phyloP scores from a whole-genome alignment of 2,113 vertebrate species.

The Thalassarche chlororhynchos region DNA sequence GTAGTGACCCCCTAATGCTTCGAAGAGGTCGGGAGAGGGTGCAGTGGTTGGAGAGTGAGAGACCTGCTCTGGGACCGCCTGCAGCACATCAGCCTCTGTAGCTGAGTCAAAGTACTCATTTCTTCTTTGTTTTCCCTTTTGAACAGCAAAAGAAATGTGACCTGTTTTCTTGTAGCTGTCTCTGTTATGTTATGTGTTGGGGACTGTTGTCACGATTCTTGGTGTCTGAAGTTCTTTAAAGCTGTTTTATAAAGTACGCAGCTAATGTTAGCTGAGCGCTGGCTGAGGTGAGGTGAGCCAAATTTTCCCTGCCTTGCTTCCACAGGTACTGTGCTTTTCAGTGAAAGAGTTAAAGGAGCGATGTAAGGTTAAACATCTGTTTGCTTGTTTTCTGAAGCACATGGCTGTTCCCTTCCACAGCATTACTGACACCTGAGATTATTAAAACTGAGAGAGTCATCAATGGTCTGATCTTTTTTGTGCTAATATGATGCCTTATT shows the following conservation, averaged over 20 bases:
- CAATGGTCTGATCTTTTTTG: not conserved
- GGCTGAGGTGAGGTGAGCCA: not conserved
- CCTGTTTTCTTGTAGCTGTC: not conserved
- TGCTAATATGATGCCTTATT: not conserved
- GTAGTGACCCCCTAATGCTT: slow-evolving; percentile 7
- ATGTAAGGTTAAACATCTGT: not conserved
- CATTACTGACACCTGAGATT: not conserved
- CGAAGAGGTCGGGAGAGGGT: not conserved
- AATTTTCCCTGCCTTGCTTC: not conserved
- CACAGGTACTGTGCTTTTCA: not conserved
- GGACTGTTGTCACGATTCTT: not conserved
- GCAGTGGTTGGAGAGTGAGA: not conserved
- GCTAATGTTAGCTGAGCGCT: not conserved
- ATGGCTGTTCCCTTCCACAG: not conserved
- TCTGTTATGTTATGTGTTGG: not conserved
- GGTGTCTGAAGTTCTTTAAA: not conserved
- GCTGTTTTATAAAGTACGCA: not conserved
- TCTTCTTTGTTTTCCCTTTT: not conserved
- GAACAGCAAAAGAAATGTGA: not conserved
- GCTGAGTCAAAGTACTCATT: not conserved
- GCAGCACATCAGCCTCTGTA: not conserved
- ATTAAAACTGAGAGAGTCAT: not conserved
- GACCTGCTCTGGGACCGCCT: not conserved
- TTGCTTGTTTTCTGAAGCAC: not conserved
- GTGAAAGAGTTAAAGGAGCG: not conserved